These are phyloP conservation scores for Sphaerodactylus townsendi DNA, from an alignment of 2,113 vertebrate species.

Conservation along the genomic window DNA sequence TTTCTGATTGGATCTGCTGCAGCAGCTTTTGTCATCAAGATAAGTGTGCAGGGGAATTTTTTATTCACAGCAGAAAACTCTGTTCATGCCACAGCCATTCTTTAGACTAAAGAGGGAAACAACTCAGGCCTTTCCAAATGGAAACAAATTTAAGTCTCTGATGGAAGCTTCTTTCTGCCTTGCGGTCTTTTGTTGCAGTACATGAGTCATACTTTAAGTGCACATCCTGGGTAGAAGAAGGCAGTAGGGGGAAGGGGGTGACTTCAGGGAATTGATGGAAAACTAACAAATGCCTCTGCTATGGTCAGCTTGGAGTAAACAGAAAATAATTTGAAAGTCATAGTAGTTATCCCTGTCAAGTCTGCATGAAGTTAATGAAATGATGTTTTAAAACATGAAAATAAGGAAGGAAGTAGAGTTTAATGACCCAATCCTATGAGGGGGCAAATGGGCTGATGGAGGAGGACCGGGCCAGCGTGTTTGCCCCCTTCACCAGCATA, in stretches of 20 bases:
- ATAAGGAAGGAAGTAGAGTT: background rate
- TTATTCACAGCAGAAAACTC: background rate
- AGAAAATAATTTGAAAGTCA: background rate
- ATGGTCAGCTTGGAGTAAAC: background rate
- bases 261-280: background rate
- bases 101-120: background rate
- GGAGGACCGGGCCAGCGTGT: too few relatives aligned
- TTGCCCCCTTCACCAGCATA: too few relatives aligned
- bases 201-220: background rate
- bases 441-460: too few relatives aligned
- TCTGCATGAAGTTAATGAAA: background rate
- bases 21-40: background rate
- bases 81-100: accelerated
- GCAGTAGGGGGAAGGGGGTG: background rate
- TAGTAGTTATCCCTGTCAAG: background rate
- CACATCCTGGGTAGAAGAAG: background rate
- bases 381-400: background rate
- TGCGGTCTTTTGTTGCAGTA: background rate
- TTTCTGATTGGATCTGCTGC: background rate
- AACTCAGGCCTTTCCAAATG: background rate
- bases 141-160: constrained; percentile 11
- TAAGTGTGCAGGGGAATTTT: background rate
- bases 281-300: background rate
- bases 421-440: too few relatives aligned
- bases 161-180: background rate